These are phyloP conservation scores for Oscheius sp. DNA, from an alignment of 2,888 invertebrate species.

Conservation along the genomic window DNA sequence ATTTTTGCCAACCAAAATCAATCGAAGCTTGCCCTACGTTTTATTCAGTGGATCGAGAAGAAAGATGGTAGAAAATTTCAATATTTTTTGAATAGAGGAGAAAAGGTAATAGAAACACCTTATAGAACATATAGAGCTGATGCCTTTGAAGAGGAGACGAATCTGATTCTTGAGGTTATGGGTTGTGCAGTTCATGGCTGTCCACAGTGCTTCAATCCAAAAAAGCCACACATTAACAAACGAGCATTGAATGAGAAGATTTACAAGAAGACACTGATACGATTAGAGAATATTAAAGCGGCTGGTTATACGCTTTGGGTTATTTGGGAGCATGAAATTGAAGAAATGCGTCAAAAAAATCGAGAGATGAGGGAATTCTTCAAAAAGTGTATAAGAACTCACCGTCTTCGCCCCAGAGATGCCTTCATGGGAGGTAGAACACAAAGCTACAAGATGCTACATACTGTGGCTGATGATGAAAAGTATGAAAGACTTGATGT, in stretches of 20 bases:
- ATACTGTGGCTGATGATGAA: not conserved
- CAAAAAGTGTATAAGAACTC: not conserved
- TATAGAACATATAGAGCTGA: not conserved
- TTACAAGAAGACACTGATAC: not conserved
- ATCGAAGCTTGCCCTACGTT: not conserved
- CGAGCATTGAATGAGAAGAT: not conserved
- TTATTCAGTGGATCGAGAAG: slow-evolving; percentile 9
- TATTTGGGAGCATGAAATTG: slow-evolving; percentile 19
- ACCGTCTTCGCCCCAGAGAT: not conserved
- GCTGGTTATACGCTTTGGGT: not conserved
- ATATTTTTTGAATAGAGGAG: not conserved
- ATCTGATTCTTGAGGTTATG: not conserved
- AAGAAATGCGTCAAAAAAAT: not conserved
- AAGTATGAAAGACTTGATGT: not conserved
- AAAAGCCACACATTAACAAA: not conserved
- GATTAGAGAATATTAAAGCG: not conserved
- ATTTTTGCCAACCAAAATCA: not conserved
- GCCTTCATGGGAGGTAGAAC: slow-evolving; percentile 15
- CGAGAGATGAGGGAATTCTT: slow-evolving; percentile 1
- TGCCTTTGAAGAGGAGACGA: not conserved
- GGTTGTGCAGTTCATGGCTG: not conserved
- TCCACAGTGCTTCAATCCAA: not conserved
- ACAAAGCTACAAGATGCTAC: not conserved
- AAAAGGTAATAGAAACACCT: not conserved
- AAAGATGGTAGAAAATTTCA: not conserved